These are phyloP conservation scores for Austrolebias charrua DNA, from an alignment of 2,797 vertebrate genomes.

Conservation along the genomic window DNA sequence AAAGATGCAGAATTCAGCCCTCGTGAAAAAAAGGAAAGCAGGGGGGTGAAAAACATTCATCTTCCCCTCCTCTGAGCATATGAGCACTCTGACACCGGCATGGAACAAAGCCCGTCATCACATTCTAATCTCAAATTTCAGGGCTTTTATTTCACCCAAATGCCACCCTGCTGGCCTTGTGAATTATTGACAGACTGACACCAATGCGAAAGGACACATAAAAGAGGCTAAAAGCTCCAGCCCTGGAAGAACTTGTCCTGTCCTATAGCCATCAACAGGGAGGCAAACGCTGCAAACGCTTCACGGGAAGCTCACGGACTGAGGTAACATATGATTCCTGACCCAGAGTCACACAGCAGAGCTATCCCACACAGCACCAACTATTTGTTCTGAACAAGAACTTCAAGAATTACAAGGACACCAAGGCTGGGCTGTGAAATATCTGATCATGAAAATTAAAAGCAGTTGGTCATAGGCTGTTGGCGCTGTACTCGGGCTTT, in stretches of 20 bases:
- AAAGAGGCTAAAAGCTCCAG: constrained; percentile 77
- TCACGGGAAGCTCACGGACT: constrained; percentile 50
- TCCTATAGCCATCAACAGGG: constrained; percentile 67
- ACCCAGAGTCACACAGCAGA: constrained; percentile 42
- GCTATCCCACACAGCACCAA: constrained; percentile 20
- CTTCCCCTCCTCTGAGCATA: constrained; percentile 66
- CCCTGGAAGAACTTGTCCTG: constrained; percentile 74
- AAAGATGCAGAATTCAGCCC: constrained; percentile 66
- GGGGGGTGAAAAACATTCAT: constrained; percentile 64
- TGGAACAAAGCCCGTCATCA: constrained; percentile 77
- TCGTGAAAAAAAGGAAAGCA: constrained; percentile 67
- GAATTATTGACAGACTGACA: constrained; percentile 82
- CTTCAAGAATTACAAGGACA: constrained; percentile 32
- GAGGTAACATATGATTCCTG: constrained; percentile 54
- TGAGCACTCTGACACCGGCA: constrained; percentile 66
- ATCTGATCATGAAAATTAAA: constrained; percentile 56
- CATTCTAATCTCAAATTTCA: constrained; percentile 79
- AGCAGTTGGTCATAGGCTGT: constrained; percentile 29
- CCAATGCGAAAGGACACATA: constrained; percentile 79
- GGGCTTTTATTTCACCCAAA: constrained; percentile 78
- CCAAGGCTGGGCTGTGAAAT: constrained; percentile 43
- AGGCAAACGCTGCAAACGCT: constrained; percentile 61
- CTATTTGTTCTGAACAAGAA: constrained; percentile 56
- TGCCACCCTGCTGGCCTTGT: constrained; percentile 78
- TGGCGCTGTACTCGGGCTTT: constrained; percentile 34